Percentiles rank a stretch among this genome's conserved stretches.
Conservation (phyloP, 2,113 vertebrate genomes). For the Psettodes erumei region DNA sequence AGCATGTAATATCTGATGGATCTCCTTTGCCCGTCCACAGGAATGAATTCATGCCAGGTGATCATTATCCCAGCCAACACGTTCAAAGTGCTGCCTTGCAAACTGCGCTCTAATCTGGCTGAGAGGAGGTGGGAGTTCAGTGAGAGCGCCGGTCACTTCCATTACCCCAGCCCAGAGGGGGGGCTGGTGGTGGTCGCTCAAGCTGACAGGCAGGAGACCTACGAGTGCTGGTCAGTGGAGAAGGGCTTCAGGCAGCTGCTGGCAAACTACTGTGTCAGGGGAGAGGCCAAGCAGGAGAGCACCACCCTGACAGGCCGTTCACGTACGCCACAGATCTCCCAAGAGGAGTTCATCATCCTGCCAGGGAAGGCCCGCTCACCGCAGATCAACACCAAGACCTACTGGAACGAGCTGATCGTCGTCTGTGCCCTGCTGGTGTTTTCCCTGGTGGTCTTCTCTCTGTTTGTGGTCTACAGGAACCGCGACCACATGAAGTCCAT, state of each 20-base stretch:
- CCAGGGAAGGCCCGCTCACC: constrained; percentile 75
- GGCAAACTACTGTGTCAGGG: constrained; percentile 89
- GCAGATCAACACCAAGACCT: constrained; percentile 86
- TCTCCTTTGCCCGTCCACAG: constrained; percentile 68
- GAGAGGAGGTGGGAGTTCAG: constrained; percentile 87
- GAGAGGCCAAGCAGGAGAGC: constrained; percentile 74
- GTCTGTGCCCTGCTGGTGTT: constrained; percentile 88
- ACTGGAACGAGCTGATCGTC: constrained; percentile 95
- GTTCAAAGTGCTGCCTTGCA: constrained; percentile 88
- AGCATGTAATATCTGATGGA: constrained; percentile 18
- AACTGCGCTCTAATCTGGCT: constrained; percentile 91
- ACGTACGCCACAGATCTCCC: constrained; percentile 57
- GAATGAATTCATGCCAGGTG: constrained; percentile 77
- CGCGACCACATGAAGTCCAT: constrained; percentile 89
- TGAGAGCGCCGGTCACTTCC: constrained; percentile 79
- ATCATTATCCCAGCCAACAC: constrained; percentile 87
- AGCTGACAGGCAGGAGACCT: constrained; percentile 83
- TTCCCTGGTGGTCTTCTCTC: constrained; percentile 81
- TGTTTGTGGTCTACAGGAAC: constrained; percentile 90
- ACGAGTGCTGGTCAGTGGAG: constrained; percentile 95
- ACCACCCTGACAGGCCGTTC: constrained; percentile 82
- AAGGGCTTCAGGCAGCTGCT: constrained; percentile 90
- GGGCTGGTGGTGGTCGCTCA: constrained; percentile 91
- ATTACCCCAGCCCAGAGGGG: constrained; percentile 87
- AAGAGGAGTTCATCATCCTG: constrained; percentile 76